phyloP scores from a whole-genome alignment of 2,113 vertebrate species.

The Tiliqua scincoides region DNA sequence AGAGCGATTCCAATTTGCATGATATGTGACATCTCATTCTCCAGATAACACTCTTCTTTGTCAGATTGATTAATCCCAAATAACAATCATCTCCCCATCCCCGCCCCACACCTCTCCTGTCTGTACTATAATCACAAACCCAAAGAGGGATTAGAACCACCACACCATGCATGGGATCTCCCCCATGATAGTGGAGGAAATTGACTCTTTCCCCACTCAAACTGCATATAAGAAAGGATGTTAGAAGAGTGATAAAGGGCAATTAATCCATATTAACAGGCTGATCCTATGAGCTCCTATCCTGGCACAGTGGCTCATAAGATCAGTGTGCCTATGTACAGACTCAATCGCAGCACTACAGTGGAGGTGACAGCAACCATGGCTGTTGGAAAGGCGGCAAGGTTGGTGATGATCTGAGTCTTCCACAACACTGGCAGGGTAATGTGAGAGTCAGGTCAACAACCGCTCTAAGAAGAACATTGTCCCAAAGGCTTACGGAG shows the following conservation, averaged over 20 bases:
- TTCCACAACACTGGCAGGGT: too few relatives aligned
- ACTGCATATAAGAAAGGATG: not conserved
- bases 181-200: not conserved
- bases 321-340: not conserved
- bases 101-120: too few relatives aligned
- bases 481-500: not conserved
- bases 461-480: not conserved
- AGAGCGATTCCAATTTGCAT: not conserved
- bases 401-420: too few relatives aligned
- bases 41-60: not conserved
- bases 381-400: not conserved
- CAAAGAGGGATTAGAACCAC: not conserved
- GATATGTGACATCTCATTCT: not conserved
- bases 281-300: not conserved
- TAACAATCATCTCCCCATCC: not conserved
- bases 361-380: not conserved
- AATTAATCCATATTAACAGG: not conserved
- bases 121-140: not conserved
- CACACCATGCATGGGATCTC: not conserved
- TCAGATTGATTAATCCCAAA: slow-evolving; percentile 5
- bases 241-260: not conserved
- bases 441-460: too few relatives aligned
- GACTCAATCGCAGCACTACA: not conserved
- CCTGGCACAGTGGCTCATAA: not conserved
- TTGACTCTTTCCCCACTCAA: not conserved